Conservation (phyloP, 1,140 invertebrate species). For the Zophobas atratus region DNA sequence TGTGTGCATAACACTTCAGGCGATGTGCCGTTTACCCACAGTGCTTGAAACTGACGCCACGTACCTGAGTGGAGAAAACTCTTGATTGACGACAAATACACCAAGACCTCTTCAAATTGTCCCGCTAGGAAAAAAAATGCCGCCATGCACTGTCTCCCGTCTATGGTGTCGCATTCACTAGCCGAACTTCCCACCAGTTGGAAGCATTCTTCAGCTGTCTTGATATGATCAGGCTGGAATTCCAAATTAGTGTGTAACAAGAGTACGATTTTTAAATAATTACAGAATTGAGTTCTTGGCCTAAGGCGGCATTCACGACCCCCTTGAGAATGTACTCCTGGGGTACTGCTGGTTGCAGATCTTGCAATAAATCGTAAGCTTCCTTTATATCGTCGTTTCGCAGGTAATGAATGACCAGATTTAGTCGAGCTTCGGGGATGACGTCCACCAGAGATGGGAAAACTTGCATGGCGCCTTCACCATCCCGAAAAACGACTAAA, state of each 20-base stretch:
- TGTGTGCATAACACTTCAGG: not conserved
- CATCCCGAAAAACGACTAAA: slow-evolving; percentile 94
- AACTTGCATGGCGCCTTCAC: slow-evolving; percentile 93
- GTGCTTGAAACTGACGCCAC: not conserved
- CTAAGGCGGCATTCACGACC: slow-evolving; percentile 94
- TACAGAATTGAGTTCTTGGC: slow-evolving; percentile 93
- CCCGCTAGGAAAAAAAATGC: slow-evolving; percentile 95
- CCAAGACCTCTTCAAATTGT: slow-evolving; percentile 96
- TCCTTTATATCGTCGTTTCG: slow-evolving; percentile 92
- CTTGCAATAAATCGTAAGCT: slow-evolving; percentile 92
- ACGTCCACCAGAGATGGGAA: slow-evolving; percentile 94
- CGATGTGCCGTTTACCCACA: not conserved
- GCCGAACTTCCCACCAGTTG: slow-evolving; percentile 96
- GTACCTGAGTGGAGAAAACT: slow-evolving; percentile 77
- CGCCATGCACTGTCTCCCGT: slow-evolving; percentile 97
- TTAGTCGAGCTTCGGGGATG: slow-evolving; percentile 96
- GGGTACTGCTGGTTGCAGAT: slow-evolving; percentile 92
- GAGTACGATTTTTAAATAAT: slow-evolving; percentile 59
- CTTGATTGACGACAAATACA: slow-evolving; percentile 98
- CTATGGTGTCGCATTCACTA: slow-evolving; percentile 96
- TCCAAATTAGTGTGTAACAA: slow-evolving; percentile 13
- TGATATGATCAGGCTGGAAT: slow-evolving; percentile 91
- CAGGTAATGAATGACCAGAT: slow-evolving; percentile 96
- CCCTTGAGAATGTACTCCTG: slow-evolving; percentile 98
- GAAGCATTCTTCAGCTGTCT: slow-evolving; percentile 96